Evolutionary conservation across 2,888 invertebrate genomes (phyloP), one percentile per base, ranked within the genome.

Genomic region (Ormia ochracea): DNA sequence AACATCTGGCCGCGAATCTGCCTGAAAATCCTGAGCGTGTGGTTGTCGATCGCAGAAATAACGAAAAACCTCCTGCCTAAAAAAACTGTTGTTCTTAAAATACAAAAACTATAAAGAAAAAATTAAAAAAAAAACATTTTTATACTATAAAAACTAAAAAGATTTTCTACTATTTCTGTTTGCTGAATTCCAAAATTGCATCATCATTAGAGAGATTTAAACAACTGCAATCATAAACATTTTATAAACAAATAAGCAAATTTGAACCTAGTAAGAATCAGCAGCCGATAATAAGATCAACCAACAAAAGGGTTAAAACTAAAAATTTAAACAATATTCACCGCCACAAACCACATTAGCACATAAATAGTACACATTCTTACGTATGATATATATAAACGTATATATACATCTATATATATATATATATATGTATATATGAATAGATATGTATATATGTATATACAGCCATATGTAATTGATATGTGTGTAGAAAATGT

Each of bases 1-100:
- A 92, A 94, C 95, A 82, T 93, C 96, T 74, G 94, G 94, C 14
- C 93, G 94, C 78, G 96, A 96, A 89, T 94, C 94, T 83, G 93
- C 94, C 38, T n/a, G 96, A 96, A 89, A 93, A 93, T 84, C 91
- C 92, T 6, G 94, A 93, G 85, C 91, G 93, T 83, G 93, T 94
- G 48, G 92, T 92, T 81, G 94, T 96, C 33, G 95, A 96, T 91
- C 93, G 94, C 88, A 92, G 94, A 85, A 87, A 87, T 78, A 89
- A 90, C 81, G 89, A 89, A 77, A 89, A 88, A 84, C 85, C 87
- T 83, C 88, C 89, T 80, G 87, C 88, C 76, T 90, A 90, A 80
- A 89, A 88, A 82, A 87, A 89, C 83, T 90, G 90, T 85, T 90
- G 90, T 87, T 87, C 90, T 87, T 90, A 90, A 88, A 81, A 80